These are phyloP conservation scores for Agapostemon virescens DNA, from an alignment of 2,888 invertebrate species.

Conservation along the genomic window DNA sequence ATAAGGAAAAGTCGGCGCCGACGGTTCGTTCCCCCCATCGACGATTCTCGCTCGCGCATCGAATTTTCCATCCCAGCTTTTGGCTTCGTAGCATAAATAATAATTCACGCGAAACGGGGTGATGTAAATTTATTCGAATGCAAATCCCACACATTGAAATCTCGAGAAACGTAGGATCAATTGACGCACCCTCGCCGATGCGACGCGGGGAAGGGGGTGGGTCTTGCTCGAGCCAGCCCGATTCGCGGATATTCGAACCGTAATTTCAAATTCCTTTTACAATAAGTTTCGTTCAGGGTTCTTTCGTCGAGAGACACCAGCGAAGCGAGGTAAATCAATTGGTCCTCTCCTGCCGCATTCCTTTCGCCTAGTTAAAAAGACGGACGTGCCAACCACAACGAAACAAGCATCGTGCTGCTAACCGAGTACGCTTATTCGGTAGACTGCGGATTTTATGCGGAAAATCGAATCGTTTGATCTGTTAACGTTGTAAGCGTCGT, in stretches of 20 bases:
- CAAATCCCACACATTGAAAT: conserved; percentile 43
- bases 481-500: too few species aligned
- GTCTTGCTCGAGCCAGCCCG: conserved; percentile 43
- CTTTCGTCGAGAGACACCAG: conserved; percentile 47
- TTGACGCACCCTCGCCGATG: conserved; percentile 57
- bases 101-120: conserved; percentile 60
- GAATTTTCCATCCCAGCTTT: conserved; percentile 47
- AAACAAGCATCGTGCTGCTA: conserved; percentile 73
- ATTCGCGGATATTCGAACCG: conserved; percentile 49
- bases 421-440: conserved; percentile 61
- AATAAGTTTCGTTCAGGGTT: background rate
- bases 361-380: conserved; percentile 62
- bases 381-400: conserved; percentile 69
- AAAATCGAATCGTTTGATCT: too few species aligned
- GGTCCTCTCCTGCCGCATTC: conserved; percentile 46
- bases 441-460: background rate
- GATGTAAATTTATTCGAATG: conserved; percentile 43
- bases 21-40: conserved; percentile 36
- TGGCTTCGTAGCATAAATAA: conserved; percentile 61
- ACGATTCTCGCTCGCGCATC: conserved; percentile 37
- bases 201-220: too few species aligned
- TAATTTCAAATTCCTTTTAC: conserved; percentile 18
- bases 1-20: background rate
- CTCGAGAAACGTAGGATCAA: conserved; percentile 59
- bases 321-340: conserved; percentile 62